These are phyloP conservation scores for Lacanobia oleracea DNA, from an alignment of 2,888 invertebrate genomes.

Conservation along the genomic window DNA sequence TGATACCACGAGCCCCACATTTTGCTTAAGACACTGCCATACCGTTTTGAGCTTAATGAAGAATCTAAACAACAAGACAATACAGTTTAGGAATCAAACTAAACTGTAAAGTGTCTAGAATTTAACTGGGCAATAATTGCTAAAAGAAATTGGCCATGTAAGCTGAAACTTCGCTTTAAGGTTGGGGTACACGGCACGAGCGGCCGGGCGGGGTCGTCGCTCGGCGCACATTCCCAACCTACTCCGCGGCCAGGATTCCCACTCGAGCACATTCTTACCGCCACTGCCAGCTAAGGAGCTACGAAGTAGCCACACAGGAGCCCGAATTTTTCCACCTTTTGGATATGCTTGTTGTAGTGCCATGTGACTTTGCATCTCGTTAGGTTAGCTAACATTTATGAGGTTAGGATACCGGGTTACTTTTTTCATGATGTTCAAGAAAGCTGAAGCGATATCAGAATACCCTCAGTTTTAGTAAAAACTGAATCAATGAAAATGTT, in stretches of 20 bases:
- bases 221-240: constrained; percentile 76
- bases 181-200: constrained; percentile 65
- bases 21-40: not conserved
- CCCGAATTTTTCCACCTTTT: constrained; percentile 17
- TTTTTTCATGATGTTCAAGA: not conserved
- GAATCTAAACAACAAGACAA: not conserved
- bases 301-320: constrained; percentile 61
- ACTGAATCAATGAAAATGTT: not conserved
- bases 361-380: not conserved
- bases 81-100: not conserved
- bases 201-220: constrained; percentile 81
- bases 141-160: constrained; percentile 21
- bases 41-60: not conserved
- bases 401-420: not conserved
- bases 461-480: not conserved
- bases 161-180: constrained; percentile 34
- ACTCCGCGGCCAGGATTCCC: constrained; percentile 79
- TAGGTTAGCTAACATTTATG: not conserved
- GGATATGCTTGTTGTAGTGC: constrained; percentile 44
- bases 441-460: not conserved
- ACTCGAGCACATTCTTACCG: constrained; percentile 82
- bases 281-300: constrained; percentile 71
- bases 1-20: not conserved
- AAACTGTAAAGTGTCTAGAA: too few species aligned
- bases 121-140: not conserved